phyloP scores from a whole-genome alignment of 2,113 vertebrate genomes.

The Telmatochromis brichardi region DNA sequence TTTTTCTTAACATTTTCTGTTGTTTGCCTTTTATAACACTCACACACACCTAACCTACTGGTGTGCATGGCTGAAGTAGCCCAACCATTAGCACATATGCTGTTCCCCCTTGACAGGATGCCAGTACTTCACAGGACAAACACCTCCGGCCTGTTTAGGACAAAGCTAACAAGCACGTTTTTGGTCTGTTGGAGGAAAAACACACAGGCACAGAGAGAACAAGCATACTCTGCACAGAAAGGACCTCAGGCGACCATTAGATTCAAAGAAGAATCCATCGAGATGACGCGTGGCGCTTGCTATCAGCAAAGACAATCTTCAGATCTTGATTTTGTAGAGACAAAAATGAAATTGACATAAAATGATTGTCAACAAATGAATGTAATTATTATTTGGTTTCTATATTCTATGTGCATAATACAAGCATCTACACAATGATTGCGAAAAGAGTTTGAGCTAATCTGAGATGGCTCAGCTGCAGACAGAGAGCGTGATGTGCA shows the following conservation, averaged over 20 bases:
- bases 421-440: background rate
- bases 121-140: background rate
- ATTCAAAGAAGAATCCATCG: background rate
- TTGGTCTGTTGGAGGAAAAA: background rate
- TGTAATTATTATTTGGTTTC: background rate
- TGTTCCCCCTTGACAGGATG: background rate
- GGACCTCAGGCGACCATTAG: background rate
- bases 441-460: background rate
- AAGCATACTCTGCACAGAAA: background rate
- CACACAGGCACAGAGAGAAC: background rate
- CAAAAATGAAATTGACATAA: background rate
- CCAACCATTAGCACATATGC: background rate
- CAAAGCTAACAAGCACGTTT: background rate
- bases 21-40: background rate
- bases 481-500: slow-evolving; percentile 31
- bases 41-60: background rate
- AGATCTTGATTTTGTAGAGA: background rate
- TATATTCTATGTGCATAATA: background rate
- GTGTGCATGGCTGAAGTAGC: background rate
- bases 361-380: background rate
- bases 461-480: slow-evolving; percentile 44
- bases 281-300: background rate
- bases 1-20: background rate
- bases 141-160: background rate
- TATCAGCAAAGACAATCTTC: background rate